Evolutionary conservation across 2,888 invertebrate genomes (phyloP).

Genomic region (Idaea biselata): DNA sequence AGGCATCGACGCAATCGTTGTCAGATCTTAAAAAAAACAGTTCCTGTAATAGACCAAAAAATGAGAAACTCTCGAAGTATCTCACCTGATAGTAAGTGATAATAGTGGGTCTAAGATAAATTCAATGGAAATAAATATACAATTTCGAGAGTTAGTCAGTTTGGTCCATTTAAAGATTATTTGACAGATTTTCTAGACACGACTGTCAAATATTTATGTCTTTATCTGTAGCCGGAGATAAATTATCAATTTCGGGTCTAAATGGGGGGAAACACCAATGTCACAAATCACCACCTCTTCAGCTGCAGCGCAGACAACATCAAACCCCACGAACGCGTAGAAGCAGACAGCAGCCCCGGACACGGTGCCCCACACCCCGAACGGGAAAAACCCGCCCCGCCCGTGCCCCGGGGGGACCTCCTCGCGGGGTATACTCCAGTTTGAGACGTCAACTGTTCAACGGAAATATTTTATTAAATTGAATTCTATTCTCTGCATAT

Average conservation of each 20-base stretch:
- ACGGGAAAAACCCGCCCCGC: constrained; percentile 93
- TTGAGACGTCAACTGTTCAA: constrained; percentile 67
- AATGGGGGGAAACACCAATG: no score
- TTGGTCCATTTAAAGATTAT: no score
- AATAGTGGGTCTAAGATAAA: no score
- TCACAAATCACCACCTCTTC: constrained; percentile 86
- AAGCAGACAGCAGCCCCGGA: constrained; percentile 91
- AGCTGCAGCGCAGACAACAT: constrained; percentile 89
- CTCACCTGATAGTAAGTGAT: no score
- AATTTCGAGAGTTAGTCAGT: no score
- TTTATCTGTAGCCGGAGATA: background rate
- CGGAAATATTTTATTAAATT: background rate
- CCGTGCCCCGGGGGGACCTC: constrained; percentile 77
- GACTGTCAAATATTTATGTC: no score
- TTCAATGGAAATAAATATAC: no score
- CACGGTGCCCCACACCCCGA: constrained; percentile 89
- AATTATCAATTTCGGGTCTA: background rate
- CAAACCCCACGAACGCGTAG: constrained; percentile 97
- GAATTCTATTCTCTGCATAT: background rate
- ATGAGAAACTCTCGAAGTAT: no score
- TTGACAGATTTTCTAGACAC: no score
- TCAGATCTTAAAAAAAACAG: background rate
- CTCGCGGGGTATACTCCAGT: constrained; percentile 74
- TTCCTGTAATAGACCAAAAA: no score
- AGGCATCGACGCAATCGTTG: no score